These are phyloP conservation scores for Hetaerina titia DNA, from an alignment of 2,888 invertebrate genomes.

Conservation along the genomic window DNA sequence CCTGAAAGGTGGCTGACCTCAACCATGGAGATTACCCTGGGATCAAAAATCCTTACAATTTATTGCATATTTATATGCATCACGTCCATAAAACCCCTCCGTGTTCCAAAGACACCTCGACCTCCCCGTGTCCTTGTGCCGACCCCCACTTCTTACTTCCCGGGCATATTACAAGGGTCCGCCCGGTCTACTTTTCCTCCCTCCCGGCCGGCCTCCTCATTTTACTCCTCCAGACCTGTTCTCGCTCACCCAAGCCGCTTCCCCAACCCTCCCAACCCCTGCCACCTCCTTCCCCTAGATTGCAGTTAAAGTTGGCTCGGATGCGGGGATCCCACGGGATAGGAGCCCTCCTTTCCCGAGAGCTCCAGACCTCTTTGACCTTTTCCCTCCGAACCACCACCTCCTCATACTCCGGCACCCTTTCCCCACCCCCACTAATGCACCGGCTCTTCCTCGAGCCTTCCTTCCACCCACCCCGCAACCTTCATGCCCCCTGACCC, in stretches of 20 bases:
- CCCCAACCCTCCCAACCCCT: neutral
- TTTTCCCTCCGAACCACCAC: neutral
- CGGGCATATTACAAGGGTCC: too few species aligned
- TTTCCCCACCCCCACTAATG: neutral
- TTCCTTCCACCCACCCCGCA: too few species aligned
- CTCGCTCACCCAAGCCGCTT: neutral
- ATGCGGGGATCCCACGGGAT: neutral
- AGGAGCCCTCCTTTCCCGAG: neutral
- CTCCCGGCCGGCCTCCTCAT: too few species aligned
- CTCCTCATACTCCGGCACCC: too few species aligned
- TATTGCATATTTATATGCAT: neutral
- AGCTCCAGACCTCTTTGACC: neutral
- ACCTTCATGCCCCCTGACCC: too few species aligned
- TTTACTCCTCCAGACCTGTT: neutral
- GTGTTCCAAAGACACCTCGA: neutral
- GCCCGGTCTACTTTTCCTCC: too few species aligned
- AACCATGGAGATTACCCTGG: neutral
- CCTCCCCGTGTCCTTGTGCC: neutral
- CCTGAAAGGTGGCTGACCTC: neutral
- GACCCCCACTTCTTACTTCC: too few species aligned
- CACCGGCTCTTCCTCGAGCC: neutral
- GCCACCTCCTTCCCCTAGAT: neutral
- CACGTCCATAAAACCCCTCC: neutral
- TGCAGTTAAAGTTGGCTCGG: slow-evolving; percentile 17
- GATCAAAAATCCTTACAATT: neutral